A percentile compares a stretch with the other conserved stretches of the same genome.
These are phyloP conservation scores for Paramormyrops hopkinsi DNA, from an alignment of 2,797 vertebrate genomes.

Conservation along the genomic window DNA sequence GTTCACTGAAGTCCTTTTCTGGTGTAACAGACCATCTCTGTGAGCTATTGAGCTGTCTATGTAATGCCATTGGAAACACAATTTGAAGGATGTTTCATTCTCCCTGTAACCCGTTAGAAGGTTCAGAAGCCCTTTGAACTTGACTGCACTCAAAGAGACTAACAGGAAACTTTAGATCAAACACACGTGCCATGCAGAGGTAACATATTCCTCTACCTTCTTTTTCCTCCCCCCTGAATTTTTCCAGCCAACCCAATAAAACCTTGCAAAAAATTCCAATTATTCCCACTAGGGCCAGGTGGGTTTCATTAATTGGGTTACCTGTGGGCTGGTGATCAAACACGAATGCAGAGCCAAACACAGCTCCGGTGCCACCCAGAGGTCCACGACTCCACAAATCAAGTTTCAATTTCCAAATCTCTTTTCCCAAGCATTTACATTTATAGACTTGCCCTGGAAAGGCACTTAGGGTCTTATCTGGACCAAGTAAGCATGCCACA, in stretches of 20 bases:
- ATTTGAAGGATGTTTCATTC: not conserved
- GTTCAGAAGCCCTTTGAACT: not conserved
- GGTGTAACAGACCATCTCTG: not conserved
- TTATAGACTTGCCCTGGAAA: conserved; percentile 20
- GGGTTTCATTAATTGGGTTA: not conserved
- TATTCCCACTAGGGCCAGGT: not conserved
- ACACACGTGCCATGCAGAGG: not conserved
- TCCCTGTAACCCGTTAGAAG: not conserved
- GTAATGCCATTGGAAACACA: not conserved
- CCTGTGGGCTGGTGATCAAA: not conserved
- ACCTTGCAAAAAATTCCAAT: not conserved
- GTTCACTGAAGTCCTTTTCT: not conserved
- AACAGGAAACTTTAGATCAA: not conserved
- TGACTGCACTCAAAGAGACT: not conserved
- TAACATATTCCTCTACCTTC: not conserved
- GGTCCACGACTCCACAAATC: not conserved
- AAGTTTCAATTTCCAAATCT: not conserved
- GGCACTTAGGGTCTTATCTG: conserved; percentile 12
- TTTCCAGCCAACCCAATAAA: not conserved
- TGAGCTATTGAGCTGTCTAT: not conserved
- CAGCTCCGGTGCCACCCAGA: not conserved
- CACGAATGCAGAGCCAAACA: not conserved
- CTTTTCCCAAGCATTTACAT: conserved; percentile 8
- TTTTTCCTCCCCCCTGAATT: not conserved
- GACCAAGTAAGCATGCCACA: conserved; percentile 19